phyloP scores from a whole-genome alignment of 2,888 invertebrate genomes.

The Conomelus anceps region DNA sequence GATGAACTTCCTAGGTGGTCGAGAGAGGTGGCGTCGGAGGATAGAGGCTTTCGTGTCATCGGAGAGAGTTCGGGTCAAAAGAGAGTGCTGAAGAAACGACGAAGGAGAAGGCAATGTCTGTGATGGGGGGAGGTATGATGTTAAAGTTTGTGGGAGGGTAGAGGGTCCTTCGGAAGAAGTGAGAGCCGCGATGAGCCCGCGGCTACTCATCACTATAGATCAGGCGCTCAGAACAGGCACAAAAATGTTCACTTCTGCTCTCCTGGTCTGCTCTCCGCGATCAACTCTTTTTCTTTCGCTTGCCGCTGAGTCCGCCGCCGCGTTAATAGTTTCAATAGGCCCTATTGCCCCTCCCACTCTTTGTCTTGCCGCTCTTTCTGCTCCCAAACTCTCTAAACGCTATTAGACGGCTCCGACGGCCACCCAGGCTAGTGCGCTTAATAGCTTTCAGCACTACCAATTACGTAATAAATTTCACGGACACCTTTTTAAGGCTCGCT shows the following conservation, averaged over 20 bases:
- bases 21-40: too few species aligned
- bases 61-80: neutral
- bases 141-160: neutral
- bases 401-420: conserved; percentile 9
- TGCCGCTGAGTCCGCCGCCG: neutral
- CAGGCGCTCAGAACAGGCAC: neutral
- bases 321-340: conserved; percentile 12
- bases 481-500: conserved; percentile 30
- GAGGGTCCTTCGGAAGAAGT: neutral
- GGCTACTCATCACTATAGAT: conserved; percentile 11
- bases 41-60: neutral
- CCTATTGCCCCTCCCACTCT: neutral
- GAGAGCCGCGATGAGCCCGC: neutral
- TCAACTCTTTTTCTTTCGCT: neutral
- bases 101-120: too few species aligned
- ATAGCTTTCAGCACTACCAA: conserved; percentile 39
- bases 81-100: neutral
- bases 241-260: neutral
- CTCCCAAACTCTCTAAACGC: neutral
- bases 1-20: neutral
- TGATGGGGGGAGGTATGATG: neutral
- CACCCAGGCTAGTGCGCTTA: conserved; percentile 29
- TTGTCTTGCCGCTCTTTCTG: conserved; percentile 16
- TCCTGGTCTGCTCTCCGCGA: neutral
- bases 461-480: conserved; percentile 38